Evolutionary conservation across 2,888 invertebrate species (phyloP), one percentile per base, ranked within the genome.

Genomic region (Drosophila merina): DNA sequence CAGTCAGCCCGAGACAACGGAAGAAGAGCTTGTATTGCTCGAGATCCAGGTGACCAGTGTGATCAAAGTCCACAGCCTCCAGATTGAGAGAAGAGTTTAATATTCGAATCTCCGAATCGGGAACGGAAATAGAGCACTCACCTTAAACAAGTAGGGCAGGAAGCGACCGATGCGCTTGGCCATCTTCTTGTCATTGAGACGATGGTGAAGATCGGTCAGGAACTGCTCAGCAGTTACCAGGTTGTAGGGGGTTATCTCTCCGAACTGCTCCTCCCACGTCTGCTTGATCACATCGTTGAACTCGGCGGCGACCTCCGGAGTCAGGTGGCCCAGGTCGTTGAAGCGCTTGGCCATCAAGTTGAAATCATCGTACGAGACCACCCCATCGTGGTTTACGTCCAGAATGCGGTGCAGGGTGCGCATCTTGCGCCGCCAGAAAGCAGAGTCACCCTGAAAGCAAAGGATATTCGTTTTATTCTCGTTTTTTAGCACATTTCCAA

Each of bases 381-480:
- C 95, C 0, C 97, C 96, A 83, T 97, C 97, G 89, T 96, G 96
- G 92, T 97, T 96, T 0, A 97, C 94, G 90, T 97, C 97, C 75
- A 97, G 92, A 69, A 96, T 95, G 78, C 94, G 94, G 92, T 97
- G 97, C 58, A 97, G 94, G 0, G 96, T 96, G 33, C 96, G 94
- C 95, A 97, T 96, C 92, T 97, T 97, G 86, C 95, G 93, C 31
- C 96, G 93, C 96, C 96, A 97, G 90, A 97, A 96, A 63, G 94
- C 94, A 14, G 89, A 90, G 45, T 91, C 90, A 4, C 92, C 92
- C 92, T 92, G 4, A 74, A 58, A 20, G 40, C 10, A 31, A 3
- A 0, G 20, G 20, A 20, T 20, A 20, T 20, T 20, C 1, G 20
- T 20, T 20, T 20, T 20, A 20, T 20, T 20, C 14, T 14, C 14